Evolutionary conservation across 2,888 invertebrate species (phyloP).

Genomic region (Andrena flavipes): DNA sequence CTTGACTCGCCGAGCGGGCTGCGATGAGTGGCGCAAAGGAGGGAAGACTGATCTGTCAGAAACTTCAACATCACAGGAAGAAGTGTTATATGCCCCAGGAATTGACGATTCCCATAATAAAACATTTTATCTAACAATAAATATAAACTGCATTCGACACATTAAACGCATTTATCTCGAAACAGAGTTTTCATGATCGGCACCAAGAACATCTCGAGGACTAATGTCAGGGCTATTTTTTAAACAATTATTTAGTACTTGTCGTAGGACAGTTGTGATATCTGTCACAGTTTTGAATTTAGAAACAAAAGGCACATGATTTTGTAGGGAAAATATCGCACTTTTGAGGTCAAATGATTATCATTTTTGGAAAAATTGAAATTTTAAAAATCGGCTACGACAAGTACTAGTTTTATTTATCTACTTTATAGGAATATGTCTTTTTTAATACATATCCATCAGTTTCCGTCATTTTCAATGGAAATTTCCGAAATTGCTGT

Average conservation of each 20-base stretch:
- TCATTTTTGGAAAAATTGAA: background rate
- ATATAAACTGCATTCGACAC: background rate
- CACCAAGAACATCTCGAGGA: background rate
- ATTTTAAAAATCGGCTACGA: too few relatives aligned
- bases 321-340: background rate
- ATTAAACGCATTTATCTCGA: background rate
- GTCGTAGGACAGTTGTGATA: background rate
- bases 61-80: background rate
- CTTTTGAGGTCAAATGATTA: background rate
- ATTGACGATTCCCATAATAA: background rate
- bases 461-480: too few relatives aligned
- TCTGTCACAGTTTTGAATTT: background rate
- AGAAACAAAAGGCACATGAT: background rate
- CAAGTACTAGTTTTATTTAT: too few relatives aligned
- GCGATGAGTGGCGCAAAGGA: too few relatives aligned
- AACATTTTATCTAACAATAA: background rate
- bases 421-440: too few relatives aligned
- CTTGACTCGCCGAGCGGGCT: too few relatives aligned
- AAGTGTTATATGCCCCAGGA: background rate
- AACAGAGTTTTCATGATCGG: background rate
- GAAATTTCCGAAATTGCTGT: too few relatives aligned
- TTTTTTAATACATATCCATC: too few relatives aligned
- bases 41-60: background rate
- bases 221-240: background rate
- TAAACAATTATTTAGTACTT: background rate